phyloP scores from a whole-genome alignment of 1,140 invertebrate species.

The Lepidotrigona ventralis region DNA sequence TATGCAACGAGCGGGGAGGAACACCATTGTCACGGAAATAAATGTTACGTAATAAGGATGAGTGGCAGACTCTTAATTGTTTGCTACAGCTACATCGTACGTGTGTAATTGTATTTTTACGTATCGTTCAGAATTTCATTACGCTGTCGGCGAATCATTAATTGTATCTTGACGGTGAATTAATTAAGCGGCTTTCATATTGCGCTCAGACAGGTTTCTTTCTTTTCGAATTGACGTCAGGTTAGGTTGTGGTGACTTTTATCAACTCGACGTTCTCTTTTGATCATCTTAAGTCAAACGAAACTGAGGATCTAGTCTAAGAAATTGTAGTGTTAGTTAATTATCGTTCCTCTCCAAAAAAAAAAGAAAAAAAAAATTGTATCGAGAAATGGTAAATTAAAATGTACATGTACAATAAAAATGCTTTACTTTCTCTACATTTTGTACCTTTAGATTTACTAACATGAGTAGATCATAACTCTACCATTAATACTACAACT shows the following conservation, averaged over 20 bases:
- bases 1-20: conserved; percentile 5
- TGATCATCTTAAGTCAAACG: no score
- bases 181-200: background rate
- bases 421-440: no score
- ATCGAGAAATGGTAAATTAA: background rate
- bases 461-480: no score
- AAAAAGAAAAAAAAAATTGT: background rate
- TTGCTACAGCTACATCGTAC: background rate
- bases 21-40: background rate
- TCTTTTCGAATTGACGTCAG: background rate
- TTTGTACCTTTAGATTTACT: no score
- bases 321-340: no score
- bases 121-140: background rate
- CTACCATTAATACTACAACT: no score
- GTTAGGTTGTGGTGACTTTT: background rate
- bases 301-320: background rate
- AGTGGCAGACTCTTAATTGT: background rate
- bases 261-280: background rate
- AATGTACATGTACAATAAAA: no score
- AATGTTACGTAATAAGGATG: conserved; percentile 12
- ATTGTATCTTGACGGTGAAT: background rate
- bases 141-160: background rate
- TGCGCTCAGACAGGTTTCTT: no score
- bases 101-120: background rate
- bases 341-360: background rate